Percentiles rank a stretch among this genome's conserved stretches.
These are phyloP conservation scores for Acropternis orthonyx DNA, from an alignment of 2,797 vertebrate genomes.

Conservation along the genomic window DNA sequence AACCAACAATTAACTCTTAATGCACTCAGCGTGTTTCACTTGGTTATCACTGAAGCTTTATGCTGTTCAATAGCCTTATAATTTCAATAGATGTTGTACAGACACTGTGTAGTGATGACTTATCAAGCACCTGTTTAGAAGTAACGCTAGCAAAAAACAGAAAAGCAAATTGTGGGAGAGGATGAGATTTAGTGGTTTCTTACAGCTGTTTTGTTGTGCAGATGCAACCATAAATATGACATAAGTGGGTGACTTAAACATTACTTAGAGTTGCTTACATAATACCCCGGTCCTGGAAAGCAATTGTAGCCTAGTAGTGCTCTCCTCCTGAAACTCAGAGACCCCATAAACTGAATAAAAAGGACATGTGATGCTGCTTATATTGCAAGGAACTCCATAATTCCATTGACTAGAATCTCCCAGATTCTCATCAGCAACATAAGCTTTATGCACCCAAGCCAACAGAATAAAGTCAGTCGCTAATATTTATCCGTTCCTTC, in stretches of 20 bases:
- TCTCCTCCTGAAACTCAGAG: background rate
- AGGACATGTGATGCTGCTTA: background rate
- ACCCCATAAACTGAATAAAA: background rate
- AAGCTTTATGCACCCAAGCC: background rate
- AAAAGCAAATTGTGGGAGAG: background rate
- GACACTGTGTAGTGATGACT: background rate
- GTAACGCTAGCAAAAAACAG: background rate
- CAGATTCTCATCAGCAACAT: background rate
- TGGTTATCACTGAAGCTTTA: background rate
- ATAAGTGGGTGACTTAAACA: background rate
- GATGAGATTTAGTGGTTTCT: background rate
- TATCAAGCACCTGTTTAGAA: background rate
- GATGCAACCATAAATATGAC: background rate
- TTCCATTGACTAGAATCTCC: background rate
- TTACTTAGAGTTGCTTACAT: background rate
- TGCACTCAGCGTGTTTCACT: rapidly evolving
- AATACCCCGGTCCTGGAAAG: background rate
- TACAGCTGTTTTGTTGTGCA: background rate
- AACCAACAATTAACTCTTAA: constrained; percentile 12
- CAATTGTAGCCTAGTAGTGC: background rate
- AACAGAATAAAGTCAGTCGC: background rate
- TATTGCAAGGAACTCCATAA: background rate
- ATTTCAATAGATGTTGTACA: background rate
- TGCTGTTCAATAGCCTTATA: background rate
- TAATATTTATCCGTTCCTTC: background rate